These are phyloP conservation scores for Parascotia fuliginaria DNA, from an alignment of 2,888 invertebrate genomes.

Conservation along the genomic window DNA sequence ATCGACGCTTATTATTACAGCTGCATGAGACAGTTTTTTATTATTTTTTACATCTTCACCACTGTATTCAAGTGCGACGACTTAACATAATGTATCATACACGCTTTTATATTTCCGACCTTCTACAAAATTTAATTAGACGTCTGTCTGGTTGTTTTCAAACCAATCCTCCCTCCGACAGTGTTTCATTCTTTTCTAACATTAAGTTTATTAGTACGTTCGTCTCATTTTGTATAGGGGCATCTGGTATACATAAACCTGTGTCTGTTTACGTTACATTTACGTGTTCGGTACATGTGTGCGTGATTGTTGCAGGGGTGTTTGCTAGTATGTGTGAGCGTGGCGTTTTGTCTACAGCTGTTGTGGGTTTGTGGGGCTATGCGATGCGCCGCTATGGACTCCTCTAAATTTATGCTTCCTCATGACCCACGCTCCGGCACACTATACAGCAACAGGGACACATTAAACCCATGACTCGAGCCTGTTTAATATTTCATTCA, in stretches of 20 bases:
- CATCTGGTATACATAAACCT: constrained; percentile 84
- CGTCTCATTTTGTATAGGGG: constrained; percentile 77
- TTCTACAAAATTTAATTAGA: constrained; percentile 82
- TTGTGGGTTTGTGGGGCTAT: constrained; percentile 76
- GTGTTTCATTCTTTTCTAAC: constrained; percentile 66
- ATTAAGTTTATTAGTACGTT: constrained; percentile 55
- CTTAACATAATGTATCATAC: constrained; percentile 49
- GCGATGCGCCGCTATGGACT: constrained; percentile 67
- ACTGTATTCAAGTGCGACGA: constrained; percentile 25
- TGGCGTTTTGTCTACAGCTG: constrained; percentile 81
- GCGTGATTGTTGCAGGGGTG: constrained; percentile 75
- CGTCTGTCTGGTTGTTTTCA: constrained; percentile 77
- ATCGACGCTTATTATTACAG: constrained; percentile 35
- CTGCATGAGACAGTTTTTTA: constrained; percentile 40
- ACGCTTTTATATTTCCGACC: constrained; percentile 76
- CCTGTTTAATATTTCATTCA: constrained; percentile 69
- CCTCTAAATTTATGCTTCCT: constrained; percentile 83
- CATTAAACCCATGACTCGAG: constrained; percentile 57
- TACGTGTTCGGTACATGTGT: constrained; percentile 52
- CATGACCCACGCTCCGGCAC: constrained; percentile 73
- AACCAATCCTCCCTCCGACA: constrained; percentile 68
- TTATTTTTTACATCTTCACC: constrained; percentile 23
- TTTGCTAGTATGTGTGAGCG: constrained; percentile 70
- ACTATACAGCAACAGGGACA: constrained; percentile 52
- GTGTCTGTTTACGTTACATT: constrained; percentile 78